Percentiles rank a stretch among this genome's conserved stretches.
phyloP scores from a whole-genome alignment of 53 echinoderm and acorn worm genomes.

The Echinometra lucunter region DNA sequence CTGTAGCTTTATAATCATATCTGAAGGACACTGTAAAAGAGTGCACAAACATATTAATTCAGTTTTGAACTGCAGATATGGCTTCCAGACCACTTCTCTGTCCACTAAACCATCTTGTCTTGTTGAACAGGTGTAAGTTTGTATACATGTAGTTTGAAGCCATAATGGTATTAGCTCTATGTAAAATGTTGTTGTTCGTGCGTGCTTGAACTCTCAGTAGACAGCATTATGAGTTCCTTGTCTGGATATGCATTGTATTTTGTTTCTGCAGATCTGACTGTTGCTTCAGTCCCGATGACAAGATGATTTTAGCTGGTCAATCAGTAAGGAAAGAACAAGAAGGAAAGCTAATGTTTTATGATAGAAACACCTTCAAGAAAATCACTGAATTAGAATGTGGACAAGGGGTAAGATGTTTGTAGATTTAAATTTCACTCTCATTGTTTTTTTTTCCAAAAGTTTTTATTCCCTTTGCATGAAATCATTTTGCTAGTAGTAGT shows the following conservation, averaged over 20 bases:
- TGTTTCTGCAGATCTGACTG: constrained; percentile 81
- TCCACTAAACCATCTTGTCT: no score
- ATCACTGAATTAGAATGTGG: constrained; percentile 88
- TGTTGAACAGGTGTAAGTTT: no score
- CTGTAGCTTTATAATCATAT: no score
- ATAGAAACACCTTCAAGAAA: constrained; percentile 83
- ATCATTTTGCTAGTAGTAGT: no score
- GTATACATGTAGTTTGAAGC: no score
- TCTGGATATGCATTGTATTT: background rate
- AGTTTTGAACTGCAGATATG: no score
- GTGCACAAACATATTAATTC: no score
- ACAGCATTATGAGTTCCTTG: background rate
- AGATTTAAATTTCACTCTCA: background rate
- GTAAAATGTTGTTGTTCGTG: no score
- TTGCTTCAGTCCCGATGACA: constrained; percentile 94
- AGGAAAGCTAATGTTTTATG: constrained; percentile 88
- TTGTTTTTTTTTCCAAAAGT: no score
- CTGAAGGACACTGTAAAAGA: no score
- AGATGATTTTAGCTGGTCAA: constrained; percentile 85
- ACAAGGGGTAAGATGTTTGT: constrained; percentile 75
- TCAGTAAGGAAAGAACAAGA: constrained; percentile 87
- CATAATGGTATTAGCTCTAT: no score
- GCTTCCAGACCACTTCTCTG: no score
- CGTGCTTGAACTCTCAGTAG: background rate
- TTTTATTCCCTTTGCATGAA: background rate